These are phyloP conservation scores for Aegithalos caudatus DNA, from an alignment of 2,113 vertebrate genomes.

Conservation along the genomic window DNA sequence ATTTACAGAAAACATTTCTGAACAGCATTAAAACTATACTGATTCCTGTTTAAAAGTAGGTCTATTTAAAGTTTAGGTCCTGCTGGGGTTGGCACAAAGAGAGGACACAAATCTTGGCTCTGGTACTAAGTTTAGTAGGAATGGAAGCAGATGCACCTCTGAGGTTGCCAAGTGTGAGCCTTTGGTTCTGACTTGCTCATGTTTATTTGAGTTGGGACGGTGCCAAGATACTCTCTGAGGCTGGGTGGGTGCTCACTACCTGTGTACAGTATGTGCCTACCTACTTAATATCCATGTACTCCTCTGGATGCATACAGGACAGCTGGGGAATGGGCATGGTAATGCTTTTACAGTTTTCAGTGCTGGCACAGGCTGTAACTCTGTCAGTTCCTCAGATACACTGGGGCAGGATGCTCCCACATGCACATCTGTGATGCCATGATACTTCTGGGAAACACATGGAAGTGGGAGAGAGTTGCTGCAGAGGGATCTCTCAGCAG, in stretches of 20 bases:
- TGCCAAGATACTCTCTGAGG: not conserved
- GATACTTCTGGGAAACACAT: not conserved
- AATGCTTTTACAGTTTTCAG: not conserved
- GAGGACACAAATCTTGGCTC: not conserved
- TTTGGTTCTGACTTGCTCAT: not conserved
- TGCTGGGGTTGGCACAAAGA: not conserved
- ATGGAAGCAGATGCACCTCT: not conserved
- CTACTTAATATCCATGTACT: not conserved
- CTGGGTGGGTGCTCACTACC: not conserved
- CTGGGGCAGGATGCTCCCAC: not conserved
- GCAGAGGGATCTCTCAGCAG: not conserved
- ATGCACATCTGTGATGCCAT: rapidly evolving
- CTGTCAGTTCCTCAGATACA: not conserved
- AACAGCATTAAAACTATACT: not conserved
- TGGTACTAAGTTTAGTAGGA: not conserved
- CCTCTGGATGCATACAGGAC: not conserved
- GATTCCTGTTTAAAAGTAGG: not conserved
- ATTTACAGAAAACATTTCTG: not conserved
- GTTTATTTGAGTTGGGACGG: not conserved
- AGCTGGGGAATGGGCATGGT: not conserved
- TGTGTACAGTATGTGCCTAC: not conserved
- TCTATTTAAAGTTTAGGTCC: not conserved
- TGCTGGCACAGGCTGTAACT: not conserved
- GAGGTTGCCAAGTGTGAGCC: not conserved
- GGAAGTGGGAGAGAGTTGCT: not conserved